Conservation (phyloP, 2,113 vertebrate genomes). For the Sphyrna mokarran region DNA sequence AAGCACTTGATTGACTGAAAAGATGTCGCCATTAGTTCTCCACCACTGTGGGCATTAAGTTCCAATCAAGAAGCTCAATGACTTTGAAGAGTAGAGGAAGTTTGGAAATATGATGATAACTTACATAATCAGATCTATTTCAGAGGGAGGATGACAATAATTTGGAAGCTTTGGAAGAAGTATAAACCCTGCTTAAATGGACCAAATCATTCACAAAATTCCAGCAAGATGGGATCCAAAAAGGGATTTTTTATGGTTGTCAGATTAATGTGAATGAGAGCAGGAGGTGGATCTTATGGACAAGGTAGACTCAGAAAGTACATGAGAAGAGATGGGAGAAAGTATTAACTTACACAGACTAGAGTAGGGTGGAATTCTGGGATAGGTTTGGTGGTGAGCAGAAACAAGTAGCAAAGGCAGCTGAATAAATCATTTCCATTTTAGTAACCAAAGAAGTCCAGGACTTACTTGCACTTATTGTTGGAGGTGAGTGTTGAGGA, state of each 20-base stretch:
- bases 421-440: neutral
- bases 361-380: neutral
- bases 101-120: neutral
- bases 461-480: neutral
- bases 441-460: neutral
- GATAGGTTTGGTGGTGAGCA: neutral
- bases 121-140: neutral
- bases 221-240: neutral
- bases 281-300: neutral
- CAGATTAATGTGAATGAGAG: neutral
- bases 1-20: neutral
- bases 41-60: neutral
- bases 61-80: neutral
- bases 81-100: neutral
- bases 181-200: neutral
- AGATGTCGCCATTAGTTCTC: neutral
- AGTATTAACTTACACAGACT: neutral
- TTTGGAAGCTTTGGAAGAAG: neutral
- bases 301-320: neutral
- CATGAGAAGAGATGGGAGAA: neutral
- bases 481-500: neutral
- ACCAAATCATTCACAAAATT: neutral
- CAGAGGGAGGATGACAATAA: neutral
- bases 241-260: neutral
- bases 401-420: neutral